Evolutionary conservation across 2,113 vertebrate species (phyloP).

Genomic region (Grammomys dolichurus): DNA sequence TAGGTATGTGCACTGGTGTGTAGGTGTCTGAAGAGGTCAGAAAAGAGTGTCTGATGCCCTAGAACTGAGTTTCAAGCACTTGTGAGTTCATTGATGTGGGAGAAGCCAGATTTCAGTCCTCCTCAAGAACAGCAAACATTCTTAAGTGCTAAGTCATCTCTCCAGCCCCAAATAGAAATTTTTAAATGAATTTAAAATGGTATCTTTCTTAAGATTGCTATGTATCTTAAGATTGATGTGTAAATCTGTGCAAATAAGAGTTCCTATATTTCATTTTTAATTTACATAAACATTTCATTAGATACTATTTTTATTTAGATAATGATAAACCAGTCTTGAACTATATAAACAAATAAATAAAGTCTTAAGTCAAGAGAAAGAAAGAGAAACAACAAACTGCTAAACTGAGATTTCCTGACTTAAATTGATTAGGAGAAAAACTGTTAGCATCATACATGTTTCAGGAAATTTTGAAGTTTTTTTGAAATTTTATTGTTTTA

Average conservation of each 20-base stretch:
- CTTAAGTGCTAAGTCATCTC: neutral
- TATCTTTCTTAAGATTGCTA: neutral
- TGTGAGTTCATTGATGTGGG: neutral
- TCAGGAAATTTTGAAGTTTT: neutral
- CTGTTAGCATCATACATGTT: neutral
- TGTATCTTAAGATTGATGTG: slow-evolving; percentile 54
- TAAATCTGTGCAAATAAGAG: slow-evolving; percentile 59
- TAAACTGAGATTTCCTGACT: slow-evolving; percentile 54
- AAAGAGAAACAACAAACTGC: slow-evolving; percentile 48
- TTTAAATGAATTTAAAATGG: neutral
- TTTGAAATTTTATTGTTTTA: slow-evolving; percentile 46
- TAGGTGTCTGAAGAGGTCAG: neutral
- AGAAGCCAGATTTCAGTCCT: neutral
- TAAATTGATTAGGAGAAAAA: slow-evolving; percentile 49
- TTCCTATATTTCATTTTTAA: slow-evolving; percentile 71
- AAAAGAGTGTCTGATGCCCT: neutral
- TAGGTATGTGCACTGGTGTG: neutral
- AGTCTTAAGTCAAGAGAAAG: slow-evolving; percentile 58
- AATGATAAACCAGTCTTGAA: neutral
- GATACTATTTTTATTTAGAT: neutral
- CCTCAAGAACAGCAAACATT: neutral
- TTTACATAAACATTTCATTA: slow-evolving; percentile 57
- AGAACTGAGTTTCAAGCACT: neutral
- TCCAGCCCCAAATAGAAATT: neutral
- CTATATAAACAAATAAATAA: neutral